Percentiles rank a stretch among this genome's conserved stretches.
Evolutionary conservation across 2,888 invertebrate genomes (phyloP).

Genomic region (Apocheima hispidaria): DNA sequence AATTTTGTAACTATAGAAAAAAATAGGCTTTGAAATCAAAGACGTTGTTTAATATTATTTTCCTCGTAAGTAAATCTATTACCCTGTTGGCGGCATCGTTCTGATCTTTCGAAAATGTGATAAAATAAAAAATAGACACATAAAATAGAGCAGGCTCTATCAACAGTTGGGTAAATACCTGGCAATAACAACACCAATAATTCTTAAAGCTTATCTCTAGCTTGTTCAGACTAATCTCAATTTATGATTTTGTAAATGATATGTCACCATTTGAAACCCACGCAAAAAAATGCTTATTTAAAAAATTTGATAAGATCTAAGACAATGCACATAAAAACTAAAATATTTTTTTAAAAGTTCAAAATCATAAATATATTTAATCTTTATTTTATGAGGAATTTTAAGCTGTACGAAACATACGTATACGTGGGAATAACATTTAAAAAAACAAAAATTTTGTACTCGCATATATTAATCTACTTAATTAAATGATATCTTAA

Average conservation of each 20-base stretch:
- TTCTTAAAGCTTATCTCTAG: background rate
- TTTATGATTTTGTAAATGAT: conserved; percentile 4
- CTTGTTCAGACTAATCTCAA: background rate
- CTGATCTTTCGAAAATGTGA: background rate
- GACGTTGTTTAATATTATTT: no score
- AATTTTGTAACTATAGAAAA: no score
- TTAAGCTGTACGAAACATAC: background rate
- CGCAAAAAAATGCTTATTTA: background rate
- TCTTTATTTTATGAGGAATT: conserved; percentile 1
- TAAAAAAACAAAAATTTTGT: background rate
- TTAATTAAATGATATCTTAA: conserved; percentile 3
- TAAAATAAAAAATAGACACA: background rate
- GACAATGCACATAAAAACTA: background rate
- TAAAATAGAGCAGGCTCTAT: conserved; percentile 3
- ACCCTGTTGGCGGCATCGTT: no score
- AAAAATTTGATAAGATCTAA: conserved; percentile 3
- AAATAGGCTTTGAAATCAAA: no score
- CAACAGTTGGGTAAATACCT: background rate
- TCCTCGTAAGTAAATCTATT: no score
- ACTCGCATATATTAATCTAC: background rate
- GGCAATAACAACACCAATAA: background rate
- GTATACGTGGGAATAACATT: background rate
- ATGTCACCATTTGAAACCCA: background rate
- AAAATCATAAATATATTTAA: background rate
- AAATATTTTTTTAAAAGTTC: background rate